Conservation (phyloP, 2,888 invertebrate genomes). For the Atherix ibis region DNA sequence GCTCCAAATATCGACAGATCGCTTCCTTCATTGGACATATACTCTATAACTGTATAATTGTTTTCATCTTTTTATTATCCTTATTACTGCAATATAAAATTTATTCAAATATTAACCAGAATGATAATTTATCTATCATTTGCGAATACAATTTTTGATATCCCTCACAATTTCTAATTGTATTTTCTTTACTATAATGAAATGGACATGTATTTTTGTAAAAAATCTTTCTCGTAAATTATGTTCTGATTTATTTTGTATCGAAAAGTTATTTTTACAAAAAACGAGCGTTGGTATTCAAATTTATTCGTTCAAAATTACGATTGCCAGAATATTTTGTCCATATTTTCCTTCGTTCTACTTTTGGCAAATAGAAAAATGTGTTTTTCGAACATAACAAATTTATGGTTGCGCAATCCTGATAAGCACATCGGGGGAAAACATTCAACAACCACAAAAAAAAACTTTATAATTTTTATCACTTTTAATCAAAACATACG, state of each 20-base stretch:
- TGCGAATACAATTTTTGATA: too few relatives aligned
- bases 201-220: constrained; percentile 15
- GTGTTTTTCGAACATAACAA: constrained; percentile 12
- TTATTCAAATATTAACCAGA: too few relatives aligned
- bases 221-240: constrained; percentile 15
- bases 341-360: constrained; percentile 16
- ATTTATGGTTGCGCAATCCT: constrained; percentile 10
- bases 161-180: too few relatives aligned
- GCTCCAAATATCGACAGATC: too few relatives aligned
- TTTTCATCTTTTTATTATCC: too few relatives aligned
- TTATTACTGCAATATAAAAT: too few relatives aligned
- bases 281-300: constrained; percentile 12
- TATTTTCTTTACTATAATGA: constrained; percentile 4
- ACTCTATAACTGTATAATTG: too few relatives aligned
- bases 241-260: constrained; percentile 13
- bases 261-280: constrained; percentile 18
- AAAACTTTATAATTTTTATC: too few relatives aligned
- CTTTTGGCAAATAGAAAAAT: constrained; percentile 17
- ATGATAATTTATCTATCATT: too few relatives aligned
- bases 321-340: constrained; percentile 19
- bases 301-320: constrained; percentile 9
- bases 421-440: constrained; percentile 12
- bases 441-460: neutral
- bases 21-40: too few relatives aligned
- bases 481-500: too few relatives aligned